Evolutionary conservation across 2,797 vertebrate species (phyloP).

Genomic region (Sus cebifrons): DNA sequence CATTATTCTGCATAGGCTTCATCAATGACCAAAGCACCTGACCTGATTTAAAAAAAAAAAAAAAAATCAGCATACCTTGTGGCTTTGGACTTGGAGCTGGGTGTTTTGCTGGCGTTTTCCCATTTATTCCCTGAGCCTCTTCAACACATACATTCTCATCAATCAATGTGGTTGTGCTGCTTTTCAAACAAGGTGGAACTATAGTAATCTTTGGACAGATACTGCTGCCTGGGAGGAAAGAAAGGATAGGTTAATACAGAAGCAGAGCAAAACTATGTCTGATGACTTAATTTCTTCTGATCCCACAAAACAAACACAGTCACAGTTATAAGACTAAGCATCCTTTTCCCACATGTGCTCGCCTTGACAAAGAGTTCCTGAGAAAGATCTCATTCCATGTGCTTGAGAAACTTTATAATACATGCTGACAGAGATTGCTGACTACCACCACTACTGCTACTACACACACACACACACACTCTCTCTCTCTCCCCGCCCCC

Average conservation of each 20-base stretch:
- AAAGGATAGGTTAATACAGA: slow-evolving; percentile 53
- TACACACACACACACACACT: neutral
- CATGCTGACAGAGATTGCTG: neutral
- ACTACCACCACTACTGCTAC: neutral
- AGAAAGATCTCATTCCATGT: slow-evolving; percentile 6
- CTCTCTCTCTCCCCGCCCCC: neutral
- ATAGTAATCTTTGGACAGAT: slow-evolving; percentile 87
- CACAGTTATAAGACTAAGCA: neutral
- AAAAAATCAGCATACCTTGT: slow-evolving; percentile 87
- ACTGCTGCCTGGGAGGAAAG: slow-evolving; percentile 87
- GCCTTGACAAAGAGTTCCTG: neutral
- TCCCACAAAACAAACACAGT: neutral
- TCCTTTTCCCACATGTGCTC: neutral
- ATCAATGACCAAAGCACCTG: neutral
- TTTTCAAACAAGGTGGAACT: slow-evolving; percentile 68
- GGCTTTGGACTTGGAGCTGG: slow-evolving; percentile 90
- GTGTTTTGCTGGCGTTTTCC: slow-evolving; percentile 88
- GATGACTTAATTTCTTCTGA: neutral
- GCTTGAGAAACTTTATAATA: neutral
- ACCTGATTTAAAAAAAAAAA: neutral
- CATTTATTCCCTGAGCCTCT: slow-evolving; percentile 92
- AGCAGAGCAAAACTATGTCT: neutral
- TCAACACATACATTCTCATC: slow-evolving; percentile 85
- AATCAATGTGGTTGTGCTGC: slow-evolving; percentile 80
- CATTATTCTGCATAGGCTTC: neutral